Evolutionary conservation across 2,888 invertebrate species (phyloP).

Genomic region (Mesochorus sp.): DNA sequence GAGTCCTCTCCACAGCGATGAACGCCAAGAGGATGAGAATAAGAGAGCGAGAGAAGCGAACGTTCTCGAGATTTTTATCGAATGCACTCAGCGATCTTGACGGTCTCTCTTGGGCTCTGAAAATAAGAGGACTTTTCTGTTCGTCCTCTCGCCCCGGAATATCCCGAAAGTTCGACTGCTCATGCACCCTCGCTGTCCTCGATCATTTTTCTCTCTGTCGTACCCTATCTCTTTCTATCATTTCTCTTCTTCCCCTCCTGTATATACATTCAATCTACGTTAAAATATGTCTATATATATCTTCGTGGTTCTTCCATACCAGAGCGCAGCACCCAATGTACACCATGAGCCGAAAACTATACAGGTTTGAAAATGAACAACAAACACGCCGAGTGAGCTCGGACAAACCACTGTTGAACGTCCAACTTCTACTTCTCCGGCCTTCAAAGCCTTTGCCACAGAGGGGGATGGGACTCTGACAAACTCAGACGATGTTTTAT

Average conservation of each 20-base stretch:
- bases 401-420: conserved; percentile 16
- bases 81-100: conserved; percentile 60
- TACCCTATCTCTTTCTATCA: conserved; percentile 35
- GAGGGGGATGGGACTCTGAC: conserved; percentile 11
- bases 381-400: conserved; percentile 26
- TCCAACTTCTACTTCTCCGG: not conserved
- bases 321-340: not conserved
- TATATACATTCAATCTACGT: conserved; percentile 62
- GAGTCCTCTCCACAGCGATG: conserved; percentile 67
- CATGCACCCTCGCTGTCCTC: conserved; percentile 45
- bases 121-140: conserved; percentile 63
- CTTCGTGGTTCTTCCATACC: not conserved
- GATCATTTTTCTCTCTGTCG: conserved; percentile 13
- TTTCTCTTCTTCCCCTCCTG: conserved; percentile 49
- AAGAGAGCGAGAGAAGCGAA: conserved; percentile 30
- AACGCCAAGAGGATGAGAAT: conserved; percentile 44
- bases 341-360: conserved; percentile 27
- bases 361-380: conserved; percentile 36
- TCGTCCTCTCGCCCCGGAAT: conserved; percentile 33
- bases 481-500: conserved; percentile 40
- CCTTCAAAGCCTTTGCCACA: not conserved
- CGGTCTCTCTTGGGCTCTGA: conserved; percentile 46
- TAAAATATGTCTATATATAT: conserved; percentile 41
- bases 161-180: conserved; percentile 71
- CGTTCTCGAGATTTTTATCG: conserved; percentile 72